A percentile compares a stretch with the other conserved stretches of the same genome.
Evolutionary conservation across 37 sponge, comb jelly and placozoan species (phyloP).

Genomic region (Haliclona indistincta): DNA sequence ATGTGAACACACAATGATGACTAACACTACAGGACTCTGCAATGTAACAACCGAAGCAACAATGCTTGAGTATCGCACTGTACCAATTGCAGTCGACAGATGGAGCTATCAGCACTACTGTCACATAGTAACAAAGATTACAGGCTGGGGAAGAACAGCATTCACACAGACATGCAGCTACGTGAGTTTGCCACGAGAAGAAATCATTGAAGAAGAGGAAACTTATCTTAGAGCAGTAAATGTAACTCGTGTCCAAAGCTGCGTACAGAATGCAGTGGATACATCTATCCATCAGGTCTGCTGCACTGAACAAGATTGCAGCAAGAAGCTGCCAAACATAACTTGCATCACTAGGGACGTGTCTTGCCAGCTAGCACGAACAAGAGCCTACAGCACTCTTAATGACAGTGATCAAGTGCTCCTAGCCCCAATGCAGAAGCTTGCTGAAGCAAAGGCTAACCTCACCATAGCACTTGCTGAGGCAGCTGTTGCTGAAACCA

Average conservation of each 20-base stretch:
- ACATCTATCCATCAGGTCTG: background rate
- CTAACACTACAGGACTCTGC: too few species aligned
- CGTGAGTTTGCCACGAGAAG: too few species aligned
- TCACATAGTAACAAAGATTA: constrained; percentile 1
- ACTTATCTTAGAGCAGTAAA: too few species aligned
- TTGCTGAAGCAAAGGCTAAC: too few species aligned
- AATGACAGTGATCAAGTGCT: too few species aligned
- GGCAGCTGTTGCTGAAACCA: too few species aligned
- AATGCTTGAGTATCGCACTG: background rate
- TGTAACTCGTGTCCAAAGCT: too few species aligned
- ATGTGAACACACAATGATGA: too few species aligned
- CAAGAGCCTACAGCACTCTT: background rate
- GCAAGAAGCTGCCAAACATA: background rate
- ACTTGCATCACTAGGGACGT: background rate
- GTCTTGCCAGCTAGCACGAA: background rate
- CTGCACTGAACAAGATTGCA: background rate
- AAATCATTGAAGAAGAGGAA: too few species aligned
- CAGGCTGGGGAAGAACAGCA: background rate
- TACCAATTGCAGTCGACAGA: background rate
- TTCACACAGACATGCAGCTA: background rate
- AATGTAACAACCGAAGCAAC: background rate
- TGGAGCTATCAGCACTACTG: background rate
- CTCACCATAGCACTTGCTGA: too few species aligned
- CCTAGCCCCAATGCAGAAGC: too few species aligned
- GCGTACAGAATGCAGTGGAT: too few species aligned